These are phyloP conservation scores for Hemiprocne comata DNA, from an alignment of 2,113 vertebrate species.

Conservation along the genomic window DNA sequence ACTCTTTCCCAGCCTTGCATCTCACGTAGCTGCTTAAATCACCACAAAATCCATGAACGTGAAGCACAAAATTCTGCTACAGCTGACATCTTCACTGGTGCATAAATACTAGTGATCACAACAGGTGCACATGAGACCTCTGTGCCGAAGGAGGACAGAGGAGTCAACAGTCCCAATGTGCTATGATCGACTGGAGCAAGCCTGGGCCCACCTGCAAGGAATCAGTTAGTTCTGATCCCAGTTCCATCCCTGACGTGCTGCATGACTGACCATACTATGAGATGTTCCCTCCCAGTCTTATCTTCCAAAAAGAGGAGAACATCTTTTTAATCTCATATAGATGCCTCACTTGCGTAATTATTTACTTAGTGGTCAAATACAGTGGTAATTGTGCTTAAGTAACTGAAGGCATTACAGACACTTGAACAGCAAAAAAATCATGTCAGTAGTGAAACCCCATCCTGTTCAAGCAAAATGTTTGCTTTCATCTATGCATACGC, in stretches of 20 bases:
- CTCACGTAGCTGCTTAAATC: neutral
- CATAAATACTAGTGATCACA: neutral
- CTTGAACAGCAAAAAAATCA: neutral
- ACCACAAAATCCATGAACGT: neutral
- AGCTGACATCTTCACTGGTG: neutral
- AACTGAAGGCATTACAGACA: slow-evolving; percentile 9
- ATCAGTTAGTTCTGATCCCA: neutral
- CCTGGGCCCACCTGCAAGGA: neutral
- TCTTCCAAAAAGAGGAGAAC: neutral
- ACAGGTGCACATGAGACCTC: neutral
- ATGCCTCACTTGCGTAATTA: neutral
- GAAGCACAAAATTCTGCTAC: neutral
- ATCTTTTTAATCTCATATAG: neutral
- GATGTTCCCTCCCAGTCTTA: neutral
- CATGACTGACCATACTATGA: neutral
- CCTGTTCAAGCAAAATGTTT: neutral
- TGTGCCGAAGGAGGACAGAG: neutral
- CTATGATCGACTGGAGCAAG: neutral
- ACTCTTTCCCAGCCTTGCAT: neutral
- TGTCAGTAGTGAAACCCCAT: neutral
- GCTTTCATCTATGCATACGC: neutral
- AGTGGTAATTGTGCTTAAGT: neutral
- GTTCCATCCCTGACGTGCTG: neutral
- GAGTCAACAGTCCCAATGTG: accelerated
- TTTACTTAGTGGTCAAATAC: slow-evolving; percentile 12